phyloP scores from a whole-genome alignment of 30 jellyfish, hydroid and myxozoan genomes.

The Turritopsis dohrnii region DNA sequence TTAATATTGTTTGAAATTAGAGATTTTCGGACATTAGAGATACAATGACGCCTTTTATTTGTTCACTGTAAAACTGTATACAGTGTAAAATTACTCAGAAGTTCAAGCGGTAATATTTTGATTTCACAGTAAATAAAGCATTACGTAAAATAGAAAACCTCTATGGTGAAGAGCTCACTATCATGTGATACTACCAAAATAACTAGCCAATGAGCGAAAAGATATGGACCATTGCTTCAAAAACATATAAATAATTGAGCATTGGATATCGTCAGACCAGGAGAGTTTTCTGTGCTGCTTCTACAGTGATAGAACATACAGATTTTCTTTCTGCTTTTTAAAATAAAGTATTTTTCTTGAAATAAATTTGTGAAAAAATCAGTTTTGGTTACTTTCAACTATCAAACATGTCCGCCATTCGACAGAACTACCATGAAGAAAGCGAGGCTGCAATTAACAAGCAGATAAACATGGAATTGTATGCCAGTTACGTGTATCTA shows the following conservation, averaged over 20 bases:
- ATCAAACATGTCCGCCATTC: conserved; percentile 50
- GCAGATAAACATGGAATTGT: conserved; percentile 86
- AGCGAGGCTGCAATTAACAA: conserved; percentile 94
- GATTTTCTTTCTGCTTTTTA: conserved; percentile 2
- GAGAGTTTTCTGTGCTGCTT: conserved; percentile 33
- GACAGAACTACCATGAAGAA: conserved; percentile 86
- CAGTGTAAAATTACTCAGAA: too few species aligned
- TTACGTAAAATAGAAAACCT: too few species aligned
- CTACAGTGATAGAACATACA: conserved; percentile 44
- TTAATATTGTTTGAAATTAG: too few species aligned
- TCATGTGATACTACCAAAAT: neutral
- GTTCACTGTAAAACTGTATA: too few species aligned
- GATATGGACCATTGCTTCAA: neutral
- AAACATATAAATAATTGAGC: neutral
- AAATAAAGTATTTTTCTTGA: neutral
- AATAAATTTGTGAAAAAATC: neutral
- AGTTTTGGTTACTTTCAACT: neutral
- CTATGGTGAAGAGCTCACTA: neutral
- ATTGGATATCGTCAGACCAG: neutral
- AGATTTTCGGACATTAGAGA: too few species aligned
- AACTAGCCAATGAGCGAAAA: neutral
- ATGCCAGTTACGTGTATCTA: conserved; percentile 85
- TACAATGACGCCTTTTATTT: too few species aligned
- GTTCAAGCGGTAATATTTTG: too few species aligned
- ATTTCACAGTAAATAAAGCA: too few species aligned